phyloP scores from a whole-genome alignment of 1,140 invertebrate genomes.

The Drosophila teissieri region DNA sequence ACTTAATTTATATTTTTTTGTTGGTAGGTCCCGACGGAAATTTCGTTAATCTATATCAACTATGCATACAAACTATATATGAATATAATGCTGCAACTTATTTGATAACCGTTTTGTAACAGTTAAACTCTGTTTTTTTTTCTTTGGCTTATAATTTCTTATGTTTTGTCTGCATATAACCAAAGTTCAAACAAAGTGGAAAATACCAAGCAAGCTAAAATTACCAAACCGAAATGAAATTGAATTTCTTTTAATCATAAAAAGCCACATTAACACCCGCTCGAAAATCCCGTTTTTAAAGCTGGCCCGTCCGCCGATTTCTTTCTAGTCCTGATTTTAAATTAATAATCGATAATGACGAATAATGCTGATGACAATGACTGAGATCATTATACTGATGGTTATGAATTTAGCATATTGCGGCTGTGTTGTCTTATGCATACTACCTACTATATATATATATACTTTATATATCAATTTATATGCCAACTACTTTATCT shows the following conservation, averaged over 20 bases:
- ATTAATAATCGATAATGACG: slow-evolving; percentile 53
- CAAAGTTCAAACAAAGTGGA: slow-evolving; percentile 49
- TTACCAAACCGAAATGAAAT: slow-evolving; percentile 27
- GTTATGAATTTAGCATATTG: slow-evolving; percentile 79
- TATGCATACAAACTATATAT: slow-evolving; percentile 62
- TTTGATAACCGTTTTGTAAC: slow-evolving; percentile 70
- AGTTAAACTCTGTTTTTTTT: slow-evolving; percentile 19
- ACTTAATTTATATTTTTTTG: slow-evolving; percentile 41
- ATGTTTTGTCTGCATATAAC: slow-evolving; percentile 62
- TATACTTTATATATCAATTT: slow-evolving; percentile 64
- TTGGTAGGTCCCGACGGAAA: slow-evolving; percentile 55
- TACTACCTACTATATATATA: slow-evolving; percentile 62
- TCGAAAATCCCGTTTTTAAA: slow-evolving; percentile 43
- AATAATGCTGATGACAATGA: slow-evolving; percentile 44
- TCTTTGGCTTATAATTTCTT: slow-evolving; percentile 29
- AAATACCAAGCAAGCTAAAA: slow-evolving; percentile 42
- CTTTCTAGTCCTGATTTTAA: slow-evolving; percentile 69
- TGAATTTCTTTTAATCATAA: slow-evolving; percentile 29
- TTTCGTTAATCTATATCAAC: slow-evolving; percentile 63
- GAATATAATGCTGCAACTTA: slow-evolving; percentile 59
- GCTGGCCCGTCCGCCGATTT: slow-evolving; percentile 58
- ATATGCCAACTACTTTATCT: slow-evolving; percentile 60
- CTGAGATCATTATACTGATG: slow-evolving; percentile 59
- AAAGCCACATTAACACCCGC: slow-evolving; percentile 53
- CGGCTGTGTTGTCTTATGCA: slow-evolving; percentile 82